Evolutionary conservation across 2,113 vertebrate species (phyloP), one percentile per base, ranked within the genome.

Genomic region (Bos taurus): DNA sequence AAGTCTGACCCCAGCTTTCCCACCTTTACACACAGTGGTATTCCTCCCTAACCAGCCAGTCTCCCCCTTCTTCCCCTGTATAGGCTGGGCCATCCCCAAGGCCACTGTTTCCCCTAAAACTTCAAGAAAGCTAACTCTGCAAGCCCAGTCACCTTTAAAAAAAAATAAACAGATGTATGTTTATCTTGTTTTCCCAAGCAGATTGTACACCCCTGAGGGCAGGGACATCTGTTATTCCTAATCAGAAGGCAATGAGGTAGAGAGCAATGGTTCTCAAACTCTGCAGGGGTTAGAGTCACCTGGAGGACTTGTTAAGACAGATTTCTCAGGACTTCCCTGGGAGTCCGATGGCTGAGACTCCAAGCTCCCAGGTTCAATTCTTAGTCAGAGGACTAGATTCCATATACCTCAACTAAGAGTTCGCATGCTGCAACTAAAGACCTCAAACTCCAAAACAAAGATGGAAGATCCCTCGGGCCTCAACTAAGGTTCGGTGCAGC

Each of bases 181-280:
- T 78, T 59, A 14, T 56, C 48, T 78, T 90, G 36, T 91, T 91
- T 93, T 62, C 17, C 57, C 43, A 62, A 7, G 17, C 25, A 62
- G 57, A 88, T 28, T 62, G 6, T 46, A 71, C 64, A 10, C 7
- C 36, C 40, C 23, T 25, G 33, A 71, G 40, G 67, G 40, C 56
- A 91, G 78, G 19, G n/a, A 86, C 54, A 46, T 48, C 62, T 11
- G 13, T 56, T 91, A 48, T 64, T 77, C 56, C 52, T 93, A 57
- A 81, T 57, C 6, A 25, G 57, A 46, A 84, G 25, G 67, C 86
- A 62, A 3, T 1, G 1, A 7, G 25, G 62, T 60, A 50, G 74
- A 88, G 2, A 94, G 43, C 28, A 57, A 21, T 8, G 5, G 11
- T 88, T 95, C 60, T 64, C 80, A 36, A 67, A 80, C 33, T 56